Evolutionary conservation across 2,888 invertebrate genomes (phyloP).

Genomic region (Lottia gigantea): DNA sequence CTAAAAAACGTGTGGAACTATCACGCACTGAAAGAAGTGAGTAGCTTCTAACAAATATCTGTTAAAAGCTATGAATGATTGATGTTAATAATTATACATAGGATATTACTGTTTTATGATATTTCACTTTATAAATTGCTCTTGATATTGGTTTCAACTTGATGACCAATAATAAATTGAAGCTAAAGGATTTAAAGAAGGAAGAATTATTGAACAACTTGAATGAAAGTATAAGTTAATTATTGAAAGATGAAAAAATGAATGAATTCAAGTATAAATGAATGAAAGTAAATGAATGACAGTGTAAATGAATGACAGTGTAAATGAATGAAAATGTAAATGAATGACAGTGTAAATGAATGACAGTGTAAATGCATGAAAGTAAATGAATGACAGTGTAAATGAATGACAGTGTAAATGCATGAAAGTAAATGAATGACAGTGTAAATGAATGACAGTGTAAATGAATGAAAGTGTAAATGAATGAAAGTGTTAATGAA

Average conservation of each 20-base stretch:
- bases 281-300: too few species aligned
- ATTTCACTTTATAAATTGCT: too few species aligned
- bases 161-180: too few species aligned
- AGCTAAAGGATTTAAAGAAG: too few species aligned
- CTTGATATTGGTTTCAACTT: too few species aligned
- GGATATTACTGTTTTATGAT: too few species aligned
- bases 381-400: neutral
- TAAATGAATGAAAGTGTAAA: neutral
- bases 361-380: too few species aligned
- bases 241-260: neutral
- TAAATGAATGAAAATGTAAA: constrained; percentile 3
- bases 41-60: neutral
- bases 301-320: constrained; percentile 5
- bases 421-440: constrained; percentile 6
- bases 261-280: too few species aligned
- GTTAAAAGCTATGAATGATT: too few species aligned
- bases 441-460: constrained; percentile 10
- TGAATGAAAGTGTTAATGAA: neutral
- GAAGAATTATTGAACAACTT: too few species aligned
- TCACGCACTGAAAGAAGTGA: neutral
- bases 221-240: neutral
- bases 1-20: neutral
- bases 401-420: neutral
- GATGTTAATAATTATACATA: too few species aligned
- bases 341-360: too few species aligned